phyloP scores from a whole-genome alignment of 1,140 invertebrate species.

The Drosophila rhopaloa region DNA sequence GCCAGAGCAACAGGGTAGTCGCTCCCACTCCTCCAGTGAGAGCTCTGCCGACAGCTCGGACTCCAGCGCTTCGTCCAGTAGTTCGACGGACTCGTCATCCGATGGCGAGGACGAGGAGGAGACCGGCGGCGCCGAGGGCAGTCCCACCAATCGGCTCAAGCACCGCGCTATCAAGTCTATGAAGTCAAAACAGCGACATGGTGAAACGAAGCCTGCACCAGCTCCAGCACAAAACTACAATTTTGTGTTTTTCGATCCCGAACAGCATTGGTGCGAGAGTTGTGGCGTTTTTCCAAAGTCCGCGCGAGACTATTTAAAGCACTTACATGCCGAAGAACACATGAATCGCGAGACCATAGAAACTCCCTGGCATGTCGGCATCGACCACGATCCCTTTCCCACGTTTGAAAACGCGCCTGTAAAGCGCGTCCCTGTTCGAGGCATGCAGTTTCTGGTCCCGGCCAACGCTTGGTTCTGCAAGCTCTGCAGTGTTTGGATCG shows the following conservation, averaged over 20 bases:
- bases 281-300: slow-evolving; percentile 94
- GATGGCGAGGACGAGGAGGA: slow-evolving; percentile 63
- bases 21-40: slow-evolving; percentile 52
- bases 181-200: slow-evolving; percentile 82
- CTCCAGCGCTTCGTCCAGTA: slow-evolving; percentile 50
- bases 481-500: slow-evolving; percentile 93
- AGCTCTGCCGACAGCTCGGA: slow-evolving; percentile 64
- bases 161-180: slow-evolving; percentile 84
- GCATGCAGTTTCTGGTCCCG: slow-evolving; percentile 93
- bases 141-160: slow-evolving; percentile 80
- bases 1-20: slow-evolving; percentile 14
- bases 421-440: slow-evolving; percentile 92
- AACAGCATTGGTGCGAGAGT: slow-evolving; percentile 94
- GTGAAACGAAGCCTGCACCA: slow-evolving; percentile 36
- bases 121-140: slow-evolving; percentile 34
- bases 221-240: slow-evolving; percentile 85
- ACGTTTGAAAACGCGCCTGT: slow-evolving; percentile 88
- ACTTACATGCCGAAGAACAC: slow-evolving; percentile 92
- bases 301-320: slow-evolving; percentile 93
- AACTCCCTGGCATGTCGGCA: slow-evolving; percentile 90
- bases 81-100: slow-evolving; percentile 54
- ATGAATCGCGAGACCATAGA: slow-evolving; percentile 89
- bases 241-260: slow-evolving; percentile 94
- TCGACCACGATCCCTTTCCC: slow-evolving; percentile 87
- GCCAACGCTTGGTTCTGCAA: slow-evolving; percentile 95